Evolutionary conservation across 2,888 invertebrate species (phyloP), one percentile per base, ranked within the genome.

Genomic region (Eubasilissa splendida): DNA sequence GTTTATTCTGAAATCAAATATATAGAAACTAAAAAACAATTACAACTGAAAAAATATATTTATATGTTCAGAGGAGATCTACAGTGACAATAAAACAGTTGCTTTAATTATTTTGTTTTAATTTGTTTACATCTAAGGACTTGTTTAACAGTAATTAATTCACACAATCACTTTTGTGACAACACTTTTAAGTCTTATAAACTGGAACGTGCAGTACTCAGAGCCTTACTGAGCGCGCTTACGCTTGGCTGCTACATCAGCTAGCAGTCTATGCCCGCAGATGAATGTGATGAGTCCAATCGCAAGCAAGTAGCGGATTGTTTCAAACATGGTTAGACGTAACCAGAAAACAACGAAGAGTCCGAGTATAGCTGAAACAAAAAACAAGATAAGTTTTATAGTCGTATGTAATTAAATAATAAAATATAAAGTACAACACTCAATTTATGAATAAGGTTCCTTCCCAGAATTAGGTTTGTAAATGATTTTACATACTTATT

Each of bases 301-400:
- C 81, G 96, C 94, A 84, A 96, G 90, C 85, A 99, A 92, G 90
- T 96, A 97, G 85, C 97, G 95, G 85, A 98, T 91, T 22, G 99
- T 98, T 84, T 95, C 94, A 91, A 99, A 99, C 99, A 99, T 99
- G 86, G 97, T 95, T 85, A 99, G 91, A 87, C 95, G 92, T 85
- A 97, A 89, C 98, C 99, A 99, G 91, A 99, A 97, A 85, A 95
- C 88, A 77, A 93, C 94, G 90, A 98, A 99, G 78, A 99, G 92
- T 0, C 91, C 92, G 86, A 99, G 95, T 80, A 98, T 97, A 52
- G 92, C 96, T 95, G 90, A 14, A 89, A 89, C 84, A 83, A 84
- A 54, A 82, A 77, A 59, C 79, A 80, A 83, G 83, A 75, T 71
- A n/a, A 82, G 71, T 54, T 66, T 65, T 71, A 73, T 31, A 71